phyloP scores from a whole-genome alignment of 2,113 vertebrate species.

The Oryzias melastigma region DNA sequence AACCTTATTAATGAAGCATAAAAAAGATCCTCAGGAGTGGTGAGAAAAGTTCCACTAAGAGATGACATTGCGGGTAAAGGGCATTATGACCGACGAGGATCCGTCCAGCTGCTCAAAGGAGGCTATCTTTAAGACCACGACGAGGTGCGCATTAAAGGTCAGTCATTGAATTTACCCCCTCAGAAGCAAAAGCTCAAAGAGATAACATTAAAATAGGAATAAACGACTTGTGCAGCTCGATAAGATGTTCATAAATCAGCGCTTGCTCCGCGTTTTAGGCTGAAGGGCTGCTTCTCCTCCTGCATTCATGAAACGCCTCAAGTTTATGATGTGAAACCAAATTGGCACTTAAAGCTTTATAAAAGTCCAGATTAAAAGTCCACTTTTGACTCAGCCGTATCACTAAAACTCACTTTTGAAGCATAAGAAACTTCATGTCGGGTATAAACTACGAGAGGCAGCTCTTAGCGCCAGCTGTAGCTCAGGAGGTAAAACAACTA shows the following conservation, averaged over 20 bases:
- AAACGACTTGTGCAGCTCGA: slow-evolving; percentile 4
- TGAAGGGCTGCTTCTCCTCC: slow-evolving; percentile 22
- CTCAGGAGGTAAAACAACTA: too few relatives aligned
- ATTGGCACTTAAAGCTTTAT: slow-evolving; percentile 7
- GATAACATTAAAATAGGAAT: slow-evolving; percentile 15
- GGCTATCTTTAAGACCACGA: background rate
- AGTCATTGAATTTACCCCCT: slow-evolving; percentile 11
- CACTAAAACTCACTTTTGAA: too few relatives aligned
- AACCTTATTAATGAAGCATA: too few relatives aligned
- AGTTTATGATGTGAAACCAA: slow-evolving; percentile 21
- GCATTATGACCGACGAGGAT: background rate
- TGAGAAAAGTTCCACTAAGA: slow-evolving; percentile 16
- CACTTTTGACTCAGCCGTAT: background rate
- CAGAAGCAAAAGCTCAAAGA: slow-evolving; percentile 14
- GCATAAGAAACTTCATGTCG: too few relatives aligned
- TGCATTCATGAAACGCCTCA: slow-evolving; percentile 9
- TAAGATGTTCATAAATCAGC: slow-evolving; percentile 39
- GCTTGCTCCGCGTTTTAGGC: slow-evolving; percentile 30
- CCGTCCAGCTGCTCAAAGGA: background rate
- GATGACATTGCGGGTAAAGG: slow-evolving; percentile 14
- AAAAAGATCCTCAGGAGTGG: slow-evolving; percentile 12
- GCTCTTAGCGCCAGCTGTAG: too few relatives aligned
- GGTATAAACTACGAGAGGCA: too few relatives aligned
- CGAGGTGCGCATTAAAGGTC: slow-evolving; percentile 17
- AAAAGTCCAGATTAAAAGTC: slow-evolving; percentile 23